phyloP scores from a whole-genome alignment of 2,113 vertebrate species.

The Ophiodon elongatus region DNA sequence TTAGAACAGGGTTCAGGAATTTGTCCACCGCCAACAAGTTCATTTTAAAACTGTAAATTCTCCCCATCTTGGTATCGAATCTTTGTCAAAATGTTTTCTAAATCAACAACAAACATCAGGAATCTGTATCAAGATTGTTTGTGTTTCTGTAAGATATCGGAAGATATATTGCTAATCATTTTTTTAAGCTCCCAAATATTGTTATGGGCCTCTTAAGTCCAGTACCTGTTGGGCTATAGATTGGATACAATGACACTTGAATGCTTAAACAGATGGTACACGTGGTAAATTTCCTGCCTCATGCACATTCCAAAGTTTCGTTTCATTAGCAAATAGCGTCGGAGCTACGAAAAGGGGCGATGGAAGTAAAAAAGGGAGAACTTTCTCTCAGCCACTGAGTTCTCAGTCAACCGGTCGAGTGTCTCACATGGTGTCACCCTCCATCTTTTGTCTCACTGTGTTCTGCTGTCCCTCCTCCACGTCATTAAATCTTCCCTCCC shows the following conservation, averaged over 20 bases:
- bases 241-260: neutral
- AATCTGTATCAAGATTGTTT: neutral
- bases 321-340: neutral
- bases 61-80: neutral
- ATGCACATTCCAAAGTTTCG: neutral
- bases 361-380: neutral
- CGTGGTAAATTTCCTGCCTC: neutral
- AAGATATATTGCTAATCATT: neutral
- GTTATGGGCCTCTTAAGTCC: neutral
- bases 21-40: neutral
- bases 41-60: neutral
- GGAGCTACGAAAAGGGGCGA: neutral
- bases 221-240: neutral
- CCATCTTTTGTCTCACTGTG: constrained; percentile 47
- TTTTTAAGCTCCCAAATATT: neutral
- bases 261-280: neutral
- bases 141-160: neutral
- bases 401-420: constrained; percentile 23
- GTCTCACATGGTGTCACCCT: constrained; percentile 41
- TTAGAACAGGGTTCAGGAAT: neutral
- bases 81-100: neutral
- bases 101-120: neutral
- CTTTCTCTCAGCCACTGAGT: neutral
- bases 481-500: constrained; percentile 70
- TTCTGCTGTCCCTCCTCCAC: constrained; percentile 45